A percentile compares a stretch with the other conserved stretches of the same genome.
Evolutionary conservation across 1,140 invertebrate genomes (phyloP).

Genomic region (Belonocnema kinseyi): DNA sequence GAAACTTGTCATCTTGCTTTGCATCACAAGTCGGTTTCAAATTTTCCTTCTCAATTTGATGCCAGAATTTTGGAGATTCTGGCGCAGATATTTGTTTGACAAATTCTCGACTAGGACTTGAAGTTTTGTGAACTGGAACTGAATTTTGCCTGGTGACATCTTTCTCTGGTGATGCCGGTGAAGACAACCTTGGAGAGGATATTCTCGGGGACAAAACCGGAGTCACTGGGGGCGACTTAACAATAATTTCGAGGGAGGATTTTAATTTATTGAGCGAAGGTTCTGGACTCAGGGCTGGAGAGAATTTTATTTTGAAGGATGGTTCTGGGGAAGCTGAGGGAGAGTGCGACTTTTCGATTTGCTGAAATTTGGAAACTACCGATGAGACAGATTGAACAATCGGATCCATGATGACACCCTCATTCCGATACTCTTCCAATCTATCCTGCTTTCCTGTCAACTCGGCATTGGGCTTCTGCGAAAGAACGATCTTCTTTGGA

Average conservation of each 20-base stretch:
- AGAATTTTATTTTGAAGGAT: conserved; percentile 64
- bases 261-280: conserved; percentile 51
- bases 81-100: conserved; percentile 27
- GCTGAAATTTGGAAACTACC: conserved; percentile 71
- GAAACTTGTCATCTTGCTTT: not conserved
- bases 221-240: conserved; percentile 63
- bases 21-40: not conserved
- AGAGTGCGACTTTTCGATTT: conserved; percentile 66
- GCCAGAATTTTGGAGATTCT: conserved; percentile 3
- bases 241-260: conserved; percentile 55
- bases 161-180: conserved; percentile 62
- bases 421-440: conserved; percentile 58
- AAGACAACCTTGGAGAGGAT: conserved; percentile 53
- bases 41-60: conserved; percentile 38
- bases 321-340: conserved; percentile 67
- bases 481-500: conserved; percentile 61
- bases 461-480: conserved; percentile 57
- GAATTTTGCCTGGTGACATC: conserved; percentile 47
- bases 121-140: conserved; percentile 39
- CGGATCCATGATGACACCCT: conserved; percentile 66
- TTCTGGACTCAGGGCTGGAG: conserved; percentile 67
- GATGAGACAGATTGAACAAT: conserved; percentile 70
- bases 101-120: conserved; percentile 48
- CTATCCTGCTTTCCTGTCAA: conserved; percentile 52
- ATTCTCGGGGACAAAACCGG: conserved; percentile 59